Conservation (phyloP, 2,113 vertebrate species). For the Sprattus sprattus region DNA sequence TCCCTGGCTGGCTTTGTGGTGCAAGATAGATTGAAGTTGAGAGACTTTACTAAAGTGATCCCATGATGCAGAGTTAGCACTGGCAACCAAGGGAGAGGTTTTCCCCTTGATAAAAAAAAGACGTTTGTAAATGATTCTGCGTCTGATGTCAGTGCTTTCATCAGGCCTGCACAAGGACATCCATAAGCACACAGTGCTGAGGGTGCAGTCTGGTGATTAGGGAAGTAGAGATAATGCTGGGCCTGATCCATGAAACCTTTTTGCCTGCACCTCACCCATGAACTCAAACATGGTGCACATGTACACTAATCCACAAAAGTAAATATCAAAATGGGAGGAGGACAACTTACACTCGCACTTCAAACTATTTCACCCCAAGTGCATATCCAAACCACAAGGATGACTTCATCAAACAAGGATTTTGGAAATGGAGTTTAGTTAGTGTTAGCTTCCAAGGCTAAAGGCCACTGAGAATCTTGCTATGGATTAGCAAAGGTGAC, state of each 20-base stretch:
- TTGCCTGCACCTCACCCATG: too few relatives aligned
- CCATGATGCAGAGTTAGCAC: constrained; percentile 56
- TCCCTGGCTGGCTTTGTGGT: neutral
- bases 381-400: neutral
- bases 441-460: constrained; percentile 23
- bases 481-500: constrained; percentile 40
- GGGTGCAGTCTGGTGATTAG: constrained; percentile 42
- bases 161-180: constrained; percentile 50
- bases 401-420: neutral
- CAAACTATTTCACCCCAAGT: neutral
- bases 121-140: constrained; percentile 25
- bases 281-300: neutral
- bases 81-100: constrained; percentile 32
- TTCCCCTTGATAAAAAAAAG: constrained; percentile 50
- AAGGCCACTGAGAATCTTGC: constrained; percentile 29
- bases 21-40: constrained; percentile 27
- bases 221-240: neutral
- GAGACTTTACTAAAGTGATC: constrained; percentile 63
- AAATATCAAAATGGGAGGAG: neutral
- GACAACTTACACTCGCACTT: neutral
- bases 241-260: neutral
- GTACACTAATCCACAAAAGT: neutral
- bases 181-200: constrained; percentile 46
- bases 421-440: constrained; percentile 41
- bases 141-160: constrained; percentile 49